A percentile compares a stretch with the other conserved stretches of the same genome.
These are phyloP conservation scores for Bellardia bayeri DNA, from an alignment of 2,888 invertebrate genomes.

Conservation along the genomic window DNA sequence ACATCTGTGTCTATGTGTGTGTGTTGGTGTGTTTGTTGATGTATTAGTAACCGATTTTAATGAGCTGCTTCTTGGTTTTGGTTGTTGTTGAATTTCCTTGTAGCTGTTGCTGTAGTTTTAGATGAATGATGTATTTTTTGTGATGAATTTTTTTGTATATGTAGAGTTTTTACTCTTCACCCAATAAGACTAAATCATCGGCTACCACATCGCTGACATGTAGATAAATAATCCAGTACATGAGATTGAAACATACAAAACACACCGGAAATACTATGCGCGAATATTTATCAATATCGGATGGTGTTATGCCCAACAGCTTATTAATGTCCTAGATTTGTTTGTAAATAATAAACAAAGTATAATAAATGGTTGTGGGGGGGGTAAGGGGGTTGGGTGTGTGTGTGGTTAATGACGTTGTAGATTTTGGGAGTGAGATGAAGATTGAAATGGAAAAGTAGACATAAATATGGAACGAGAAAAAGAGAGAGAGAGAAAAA, in stretches of 20 bases:
- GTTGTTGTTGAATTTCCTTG: constrained; percentile 47
- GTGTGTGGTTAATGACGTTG: background rate
- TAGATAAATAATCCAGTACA: constrained; percentile 99
- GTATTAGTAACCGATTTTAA: constrained; percentile 34
- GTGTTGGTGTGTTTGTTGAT: background rate
- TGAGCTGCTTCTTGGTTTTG: constrained; percentile 36
- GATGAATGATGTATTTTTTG: constrained; percentile 34
- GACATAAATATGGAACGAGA: background rate
- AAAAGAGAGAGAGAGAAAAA: constrained; percentile 55
- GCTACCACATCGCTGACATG: constrained; percentile 98
- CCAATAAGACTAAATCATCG: constrained; percentile 94
- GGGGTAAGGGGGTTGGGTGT: background rate
- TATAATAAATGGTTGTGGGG: background rate
- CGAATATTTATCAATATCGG: constrained; percentile 99
- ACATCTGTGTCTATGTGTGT: background rate
- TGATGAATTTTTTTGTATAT: constrained; percentile 42
- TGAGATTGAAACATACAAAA: constrained; percentile 99
- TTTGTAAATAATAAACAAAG: constrained; percentile 41
- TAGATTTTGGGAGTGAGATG: background rate
- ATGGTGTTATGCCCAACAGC: constrained; percentile 95
- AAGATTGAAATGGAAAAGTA: background rate
- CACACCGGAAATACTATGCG: constrained; percentile 99
- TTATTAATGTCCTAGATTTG: constrained; percentile 91
- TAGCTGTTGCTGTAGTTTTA: constrained; percentile 23
- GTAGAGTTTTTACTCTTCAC: constrained; percentile 87